Percentiles rank a stretch among this genome's conserved stretches.
phyloP scores from a whole-genome alignment of 2,888 invertebrate species.

The Sialis lutaria region DNA sequence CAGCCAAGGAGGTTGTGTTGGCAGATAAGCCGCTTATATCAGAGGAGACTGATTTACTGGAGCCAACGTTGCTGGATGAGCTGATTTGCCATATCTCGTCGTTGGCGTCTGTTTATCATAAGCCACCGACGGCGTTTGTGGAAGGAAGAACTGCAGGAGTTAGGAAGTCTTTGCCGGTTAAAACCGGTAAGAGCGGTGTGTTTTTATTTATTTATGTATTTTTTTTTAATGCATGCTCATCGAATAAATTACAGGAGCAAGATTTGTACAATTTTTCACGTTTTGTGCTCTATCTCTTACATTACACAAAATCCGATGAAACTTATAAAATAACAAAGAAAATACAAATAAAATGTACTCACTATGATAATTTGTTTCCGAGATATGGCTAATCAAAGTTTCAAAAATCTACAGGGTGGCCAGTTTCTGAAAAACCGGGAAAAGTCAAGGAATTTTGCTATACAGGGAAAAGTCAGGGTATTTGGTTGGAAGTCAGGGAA shows the following conservation, averaged over 20 bases:
- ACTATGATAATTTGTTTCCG: no score
- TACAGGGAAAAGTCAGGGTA: no score
- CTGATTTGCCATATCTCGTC: slow-evolving; percentile 97
- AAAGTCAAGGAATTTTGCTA: no score
- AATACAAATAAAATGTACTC: neutral
- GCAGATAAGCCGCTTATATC: slow-evolving; percentile 98
- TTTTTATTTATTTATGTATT: slow-evolving; percentile 4
- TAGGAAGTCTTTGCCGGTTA: slow-evolving; percentile 62
- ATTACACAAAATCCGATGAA: no score
- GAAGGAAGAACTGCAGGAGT: slow-evolving; percentile 62
- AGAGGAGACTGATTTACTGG: slow-evolving; percentile 94
- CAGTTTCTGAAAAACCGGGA: no score
- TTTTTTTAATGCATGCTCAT: neutral
- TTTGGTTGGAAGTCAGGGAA: no score
- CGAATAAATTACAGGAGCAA: no score
- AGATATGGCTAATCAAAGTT: no score
- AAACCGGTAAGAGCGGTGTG: slow-evolving; percentile 27
- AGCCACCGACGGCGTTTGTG: slow-evolving; percentile 96
- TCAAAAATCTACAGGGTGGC: no score
- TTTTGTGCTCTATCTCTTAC: no score
- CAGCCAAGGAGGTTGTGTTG: slow-evolving; percentile 96
- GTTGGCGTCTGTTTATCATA: slow-evolving; percentile 96
- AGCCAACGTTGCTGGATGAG: slow-evolving; percentile 94
- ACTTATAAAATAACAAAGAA: neutral
- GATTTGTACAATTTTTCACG: no score